Evolutionary conservation across 2,797 vertebrate species (phyloP).

Genomic region (Adelosebastes latens): DNA sequence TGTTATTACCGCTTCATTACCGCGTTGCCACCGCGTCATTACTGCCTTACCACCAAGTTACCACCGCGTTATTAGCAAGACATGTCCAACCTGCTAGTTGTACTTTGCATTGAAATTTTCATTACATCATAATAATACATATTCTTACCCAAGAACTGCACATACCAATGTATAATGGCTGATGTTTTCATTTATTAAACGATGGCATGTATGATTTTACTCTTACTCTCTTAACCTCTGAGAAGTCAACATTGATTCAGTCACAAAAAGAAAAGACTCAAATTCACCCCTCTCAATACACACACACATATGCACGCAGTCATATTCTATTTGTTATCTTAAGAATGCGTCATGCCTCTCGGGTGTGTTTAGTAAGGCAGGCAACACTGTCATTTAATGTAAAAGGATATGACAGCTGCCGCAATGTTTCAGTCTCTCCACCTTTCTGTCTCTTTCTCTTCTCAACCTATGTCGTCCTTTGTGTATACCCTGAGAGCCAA

Average conservation of each 20-base stretch:
- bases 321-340: constrained; percentile 9
- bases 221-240: not conserved
- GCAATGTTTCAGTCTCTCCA: constrained; percentile 18
- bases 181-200: not conserved
- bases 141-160: not conserved
- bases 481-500: not conserved
- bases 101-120: not conserved
- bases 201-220: not conserved
- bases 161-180: not conserved
- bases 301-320: not conserved
- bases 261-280: not conserved
- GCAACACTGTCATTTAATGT: constrained; percentile 10
- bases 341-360: not conserved
- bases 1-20: too few relatives aligned
- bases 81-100: not conserved
- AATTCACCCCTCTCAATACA: not conserved
- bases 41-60: too few relatives aligned
- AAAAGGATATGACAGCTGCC: constrained; percentile 45
- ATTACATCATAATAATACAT: not conserved
- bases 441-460: not conserved
- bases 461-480: not conserved
- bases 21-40: too few relatives aligned
- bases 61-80: not conserved
- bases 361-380: constrained; percentile 19
- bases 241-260: not conserved